Evolutionary conservation across 2,888 invertebrate species (phyloP).

Genomic region (Chalcis sispes): DNA sequence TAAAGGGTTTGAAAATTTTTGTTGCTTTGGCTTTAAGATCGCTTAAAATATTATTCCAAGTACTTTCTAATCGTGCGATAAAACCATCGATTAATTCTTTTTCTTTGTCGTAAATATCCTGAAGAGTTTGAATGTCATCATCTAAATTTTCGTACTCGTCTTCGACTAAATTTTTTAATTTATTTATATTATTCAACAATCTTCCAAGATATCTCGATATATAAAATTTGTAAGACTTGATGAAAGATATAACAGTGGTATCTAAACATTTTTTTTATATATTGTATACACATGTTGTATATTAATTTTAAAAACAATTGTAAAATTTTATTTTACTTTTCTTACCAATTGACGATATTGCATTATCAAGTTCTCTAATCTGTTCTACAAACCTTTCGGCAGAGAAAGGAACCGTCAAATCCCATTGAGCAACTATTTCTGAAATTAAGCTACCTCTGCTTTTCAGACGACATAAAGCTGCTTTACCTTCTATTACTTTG

Average conservation of each 20-base stretch:
- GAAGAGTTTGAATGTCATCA: background rate
- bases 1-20: slow-evolving; percentile 12
- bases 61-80: background rate
- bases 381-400: slow-evolving; percentile 43
- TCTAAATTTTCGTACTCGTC: background rate
- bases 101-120: slow-evolving; percentile 18
- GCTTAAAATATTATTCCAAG: background rate
- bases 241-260: slow-evolving; percentile 40
- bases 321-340: background rate
- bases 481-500: slow-evolving; percentile 51
- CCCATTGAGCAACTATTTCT: slow-evolving; percentile 46
- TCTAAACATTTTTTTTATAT: slow-evolving; percentile 30
- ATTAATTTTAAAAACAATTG: background rate
- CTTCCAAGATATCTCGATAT: slow-evolving; percentile 43
- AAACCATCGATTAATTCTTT: slow-evolving; percentile 17
- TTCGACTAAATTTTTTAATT: slow-evolving; percentile 32
- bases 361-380: slow-evolving; percentile 19
- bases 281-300: slow-evolving; percentile 6
- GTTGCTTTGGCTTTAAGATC: background rate
- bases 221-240: slow-evolving; percentile 51
- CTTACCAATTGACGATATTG: slow-evolving; percentile 34
- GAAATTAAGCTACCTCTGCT: slow-evolving; percentile 42
- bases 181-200: slow-evolving; percentile 46
- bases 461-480: slow-evolving; percentile 52
- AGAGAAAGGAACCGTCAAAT: slow-evolving; percentile 47